Conservation (phyloP, 1,140 invertebrate species). For the Monochamus saltuarius region DNA sequence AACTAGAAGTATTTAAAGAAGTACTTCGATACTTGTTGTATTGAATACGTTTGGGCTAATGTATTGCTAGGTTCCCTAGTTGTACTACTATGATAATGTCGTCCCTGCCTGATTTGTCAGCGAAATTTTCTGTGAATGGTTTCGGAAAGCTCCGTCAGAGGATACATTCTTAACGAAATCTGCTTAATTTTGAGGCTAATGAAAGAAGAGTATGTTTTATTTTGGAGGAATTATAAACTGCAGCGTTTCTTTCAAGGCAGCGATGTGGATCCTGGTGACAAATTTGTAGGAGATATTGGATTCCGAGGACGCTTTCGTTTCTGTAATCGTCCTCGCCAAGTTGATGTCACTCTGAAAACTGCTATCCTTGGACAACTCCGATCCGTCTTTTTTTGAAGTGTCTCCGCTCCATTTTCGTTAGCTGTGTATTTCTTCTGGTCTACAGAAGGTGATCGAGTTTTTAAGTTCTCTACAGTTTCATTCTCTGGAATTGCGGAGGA, state of each 20-base stretch:
- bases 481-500: slow-evolving; percentile 44
- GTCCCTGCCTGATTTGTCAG: slow-evolving; percentile 53
- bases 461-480: slow-evolving; percentile 25
- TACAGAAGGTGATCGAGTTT: slow-evolving; percentile 14
- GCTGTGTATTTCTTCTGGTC: slow-evolving; percentile 36
- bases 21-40: slow-evolving; percentile 48
- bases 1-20: slow-evolving; percentile 34
- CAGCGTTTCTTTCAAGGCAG: slow-evolving; percentile 58
- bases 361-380: slow-evolving; percentile 88
- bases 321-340: slow-evolving; percentile 86
- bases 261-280: slow-evolving; percentile 62
- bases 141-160: slow-evolving; percentile 60
- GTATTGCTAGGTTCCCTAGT: slow-evolving; percentile 26
- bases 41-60: slow-evolving; percentile 47
- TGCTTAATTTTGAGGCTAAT: slow-evolving; percentile 64
- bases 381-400: slow-evolving; percentile 79
- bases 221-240: slow-evolving; percentile 71
- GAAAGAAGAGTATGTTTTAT: slow-evolving; percentile 62
- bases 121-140: slow-evolving; percentile 52
- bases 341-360: slow-evolving; percentile 91
- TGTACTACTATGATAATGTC: slow-evolving; percentile 14
- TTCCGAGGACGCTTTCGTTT: slow-evolving; percentile 80
- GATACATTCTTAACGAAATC: slow-evolving; percentile 54
- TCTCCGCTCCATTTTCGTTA: slow-evolving; percentile 32
- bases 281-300: slow-evolving; percentile 56